Base-by-base conservation (phyloP, 2,888 invertebrate species). In the Watsonalla cultraria region DNA sequence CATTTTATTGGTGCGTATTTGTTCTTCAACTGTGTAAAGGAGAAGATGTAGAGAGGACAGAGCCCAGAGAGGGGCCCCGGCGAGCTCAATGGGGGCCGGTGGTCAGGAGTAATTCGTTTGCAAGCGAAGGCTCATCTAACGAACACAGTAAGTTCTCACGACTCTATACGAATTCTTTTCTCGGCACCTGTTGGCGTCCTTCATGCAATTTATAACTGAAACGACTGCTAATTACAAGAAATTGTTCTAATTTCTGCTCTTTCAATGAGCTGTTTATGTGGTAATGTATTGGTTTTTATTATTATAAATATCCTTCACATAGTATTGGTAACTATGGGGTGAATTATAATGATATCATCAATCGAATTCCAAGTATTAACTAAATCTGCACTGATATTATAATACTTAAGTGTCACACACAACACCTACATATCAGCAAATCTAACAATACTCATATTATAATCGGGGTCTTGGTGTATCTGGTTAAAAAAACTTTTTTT, bases 1-100 rank as follows among this genome's bases (percentile, higher is more conserved):
- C 88, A 77, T 80, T 90, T 65, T 90, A 88, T 84, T 90, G 88
- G 88, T 90, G 89, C 85, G 86, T 90, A 78, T 84, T 87, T 72
- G 86, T 81, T 74, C 78, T 90, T 78, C 89, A 90, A 80, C 70
- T 90, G 74, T 87, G 88, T 72, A 85, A 84, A 81, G 89, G 82
- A 59, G 84, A 90, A 63, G 90, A 90, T 82, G 82, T 79, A 66
- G 89, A 89, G 68, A 87, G 80, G 80, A 87, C 86, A 82, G 90
- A 90, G 58, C 68, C 78, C 66, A 82, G 76, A 61, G 90, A 90
- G 47, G 80, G 81, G 70, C 83, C 78, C 39, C 78, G 88, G 64
- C 80, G 89, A 60, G 78, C 80, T 55, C 88, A 90, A 57, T 90
- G 88, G 88, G 88, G 88, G 47, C 84, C 90, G 6, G 74, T 79